A percentile compares a stretch with the other conserved stretches of the same genome.
Evolutionary conservation across 2,113 vertebrate species (phyloP).

Genomic region (Tychaedon coryphoeus): DNA sequence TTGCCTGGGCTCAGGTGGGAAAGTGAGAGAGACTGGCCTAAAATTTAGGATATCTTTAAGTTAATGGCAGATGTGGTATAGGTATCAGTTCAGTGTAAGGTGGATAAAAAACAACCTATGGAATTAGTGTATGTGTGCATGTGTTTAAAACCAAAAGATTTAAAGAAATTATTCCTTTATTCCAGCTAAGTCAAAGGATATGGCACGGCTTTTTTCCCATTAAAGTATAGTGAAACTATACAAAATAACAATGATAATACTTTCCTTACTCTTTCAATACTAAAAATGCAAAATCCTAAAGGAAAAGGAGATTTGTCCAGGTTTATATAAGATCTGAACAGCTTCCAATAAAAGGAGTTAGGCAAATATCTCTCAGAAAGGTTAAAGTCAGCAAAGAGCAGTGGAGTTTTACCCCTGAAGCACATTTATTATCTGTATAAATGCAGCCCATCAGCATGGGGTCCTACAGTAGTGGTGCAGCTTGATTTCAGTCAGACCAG

Average conservation of each 20-base stretch:
- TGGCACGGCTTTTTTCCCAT: neutral
- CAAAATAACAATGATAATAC: neutral
- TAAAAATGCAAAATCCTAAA: neutral
- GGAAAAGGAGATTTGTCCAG: neutral
- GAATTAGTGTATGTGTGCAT: neutral
- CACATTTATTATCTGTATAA: neutral
- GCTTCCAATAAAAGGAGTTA: neutral
- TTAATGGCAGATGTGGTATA: neutral
- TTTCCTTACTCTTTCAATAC: neutral
- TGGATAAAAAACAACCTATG: neutral
- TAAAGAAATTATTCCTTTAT: neutral
- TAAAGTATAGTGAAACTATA: slow-evolving; percentile 38
- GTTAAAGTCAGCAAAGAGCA: neutral
- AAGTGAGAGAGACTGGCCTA: neutral
- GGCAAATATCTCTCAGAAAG: neutral
- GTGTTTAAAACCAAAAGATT: neutral
- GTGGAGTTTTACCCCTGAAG: neutral
- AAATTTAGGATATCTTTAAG: neutral
- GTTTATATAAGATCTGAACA: neutral
- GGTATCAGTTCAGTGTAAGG: neutral
- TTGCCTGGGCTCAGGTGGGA: neutral
- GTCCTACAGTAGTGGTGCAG: neutral
- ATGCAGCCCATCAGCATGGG: too few species aligned
- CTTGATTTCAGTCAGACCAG: accelerated
- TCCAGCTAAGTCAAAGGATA: neutral